These are phyloP conservation scores for Acrocera orbiculus DNA, from an alignment of 2,888 invertebrate genomes.

Conservation along the genomic window DNA sequence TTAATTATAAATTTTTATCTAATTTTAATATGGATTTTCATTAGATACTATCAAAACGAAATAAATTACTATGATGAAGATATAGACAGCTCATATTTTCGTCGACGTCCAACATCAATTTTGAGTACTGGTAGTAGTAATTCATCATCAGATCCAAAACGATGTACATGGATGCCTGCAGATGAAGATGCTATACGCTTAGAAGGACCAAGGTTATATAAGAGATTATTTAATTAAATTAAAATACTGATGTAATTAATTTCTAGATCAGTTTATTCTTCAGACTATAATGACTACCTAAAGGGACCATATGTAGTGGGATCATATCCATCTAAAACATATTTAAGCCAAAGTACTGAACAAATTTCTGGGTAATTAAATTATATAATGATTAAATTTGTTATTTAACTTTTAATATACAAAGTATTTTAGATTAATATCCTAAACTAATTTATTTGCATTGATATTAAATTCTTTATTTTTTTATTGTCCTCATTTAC, in stretches of 20 bases:
- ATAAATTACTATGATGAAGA: conserved; percentile 50
- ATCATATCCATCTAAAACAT: conserved; percentile 16
- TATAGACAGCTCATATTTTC: conserved; percentile 63
- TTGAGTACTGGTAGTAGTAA: conserved; percentile 38
- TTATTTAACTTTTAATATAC: no score
- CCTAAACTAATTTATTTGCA: neutral
- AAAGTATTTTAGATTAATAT: no score
- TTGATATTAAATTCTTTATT: no score
- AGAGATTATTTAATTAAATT: conserved; percentile 14
- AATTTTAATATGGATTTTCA: no score
- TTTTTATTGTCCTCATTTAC: conserved; percentile 8
- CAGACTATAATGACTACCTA: conserved; percentile 13
- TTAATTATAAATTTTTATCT: no score
- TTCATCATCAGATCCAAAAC: conserved; percentile 44
- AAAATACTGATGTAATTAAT: neutral
- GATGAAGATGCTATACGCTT: conserved; percentile 55
- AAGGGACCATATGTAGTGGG: conserved; percentile 15
- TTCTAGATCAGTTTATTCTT: neutral
- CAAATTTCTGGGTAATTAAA: conserved; percentile 20
- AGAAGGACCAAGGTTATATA: conserved; percentile 44
- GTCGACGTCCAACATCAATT: conserved; percentile 57
- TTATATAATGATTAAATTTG: neutral
- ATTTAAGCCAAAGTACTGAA: conserved; percentile 29
- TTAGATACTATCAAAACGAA: conserved; percentile 34
- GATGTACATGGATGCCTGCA: conserved; percentile 62